Evolutionary conservation across 1,140 invertebrate species (phyloP).

Genomic region (Drosophila elegans): DNA sequence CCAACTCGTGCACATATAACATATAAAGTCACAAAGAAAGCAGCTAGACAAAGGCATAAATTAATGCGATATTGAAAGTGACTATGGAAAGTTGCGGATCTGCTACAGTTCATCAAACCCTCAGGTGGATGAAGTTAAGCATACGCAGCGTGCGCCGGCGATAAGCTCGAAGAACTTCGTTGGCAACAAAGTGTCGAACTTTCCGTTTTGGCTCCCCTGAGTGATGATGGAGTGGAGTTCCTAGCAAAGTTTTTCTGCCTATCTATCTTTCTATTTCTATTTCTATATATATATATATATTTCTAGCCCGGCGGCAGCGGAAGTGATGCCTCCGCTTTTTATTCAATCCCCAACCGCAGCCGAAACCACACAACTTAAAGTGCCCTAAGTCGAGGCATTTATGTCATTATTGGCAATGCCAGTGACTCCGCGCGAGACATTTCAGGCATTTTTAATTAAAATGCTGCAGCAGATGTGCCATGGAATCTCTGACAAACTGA

Average conservation of each 20-base stretch:
- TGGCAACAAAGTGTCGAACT: constrained; percentile 18
- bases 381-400: constrained; percentile 51
- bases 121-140: constrained; percentile 30
- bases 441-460: constrained; percentile 72
- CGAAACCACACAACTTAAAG: constrained; percentile 54
- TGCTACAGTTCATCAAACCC: constrained; percentile 51
- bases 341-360: constrained; percentile 30
- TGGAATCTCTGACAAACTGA: not conserved
- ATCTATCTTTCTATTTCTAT: constrained; percentile 30
- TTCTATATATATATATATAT: not conserved
- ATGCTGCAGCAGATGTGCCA: constrained; percentile 59
- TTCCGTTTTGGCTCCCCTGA: constrained; percentile 9
- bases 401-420: constrained; percentile 52
- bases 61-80: constrained; percentile 52
- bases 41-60: constrained; percentile 19
- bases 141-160: constrained; percentile 47
- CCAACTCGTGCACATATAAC: not conserved
- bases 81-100: constrained; percentile 45
- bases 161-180: constrained; percentile 32
- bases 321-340: constrained; percentile 39
- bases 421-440: constrained; percentile 22
- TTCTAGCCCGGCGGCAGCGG: constrained; percentile 10
- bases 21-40: constrained; percentile 49
- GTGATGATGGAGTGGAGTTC: constrained; percentile 39
- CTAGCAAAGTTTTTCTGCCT: constrained; percentile 39